These are phyloP conservation scores for Acleris laterana DNA, from an alignment of 2,888 invertebrate genomes.

Conservation along the genomic window DNA sequence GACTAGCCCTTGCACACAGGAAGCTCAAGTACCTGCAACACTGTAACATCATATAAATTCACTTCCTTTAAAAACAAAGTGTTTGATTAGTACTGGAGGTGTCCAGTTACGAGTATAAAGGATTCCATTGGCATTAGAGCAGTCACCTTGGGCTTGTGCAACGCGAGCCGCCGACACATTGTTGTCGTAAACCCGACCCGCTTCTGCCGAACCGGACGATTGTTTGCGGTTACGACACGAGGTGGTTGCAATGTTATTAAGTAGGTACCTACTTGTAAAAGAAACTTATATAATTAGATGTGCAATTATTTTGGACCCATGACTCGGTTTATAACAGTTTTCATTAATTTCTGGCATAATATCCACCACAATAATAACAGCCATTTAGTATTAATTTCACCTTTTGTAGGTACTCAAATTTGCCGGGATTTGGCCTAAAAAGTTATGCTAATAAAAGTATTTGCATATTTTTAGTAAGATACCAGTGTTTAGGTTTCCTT, in stretches of 20 bases:
- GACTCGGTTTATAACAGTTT: no score
- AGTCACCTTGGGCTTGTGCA: constrained; percentile 73
- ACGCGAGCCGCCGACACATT: constrained; percentile 66
- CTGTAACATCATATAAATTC: not conserved
- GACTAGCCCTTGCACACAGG: not conserved
- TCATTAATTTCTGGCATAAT: no score
- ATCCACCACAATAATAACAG: no score
- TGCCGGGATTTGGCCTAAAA: no score
- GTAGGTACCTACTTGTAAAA: not conserved
- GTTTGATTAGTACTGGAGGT: constrained; percentile 32
- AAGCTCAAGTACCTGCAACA: not conserved
- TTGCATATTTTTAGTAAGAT: no score
- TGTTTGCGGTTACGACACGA: constrained; percentile 38
- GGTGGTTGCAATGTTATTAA: constrained; percentile 22
- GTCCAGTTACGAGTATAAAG: constrained; percentile 45
- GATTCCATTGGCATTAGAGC: constrained; percentile 62
- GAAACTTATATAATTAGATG: not conserved
- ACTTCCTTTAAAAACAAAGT: constrained; percentile 12
- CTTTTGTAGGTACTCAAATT: no score
- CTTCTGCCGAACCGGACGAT: constrained; percentile 49
- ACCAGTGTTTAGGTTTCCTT: no score
- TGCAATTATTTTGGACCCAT: no score
- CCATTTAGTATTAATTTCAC: no score
- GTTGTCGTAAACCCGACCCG: constrained; percentile 58
- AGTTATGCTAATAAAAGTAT: no score